Evolutionary conservation across 2,797 vertebrate species (phyloP).

Genomic region (Rhyacichthys aspro): DNA sequence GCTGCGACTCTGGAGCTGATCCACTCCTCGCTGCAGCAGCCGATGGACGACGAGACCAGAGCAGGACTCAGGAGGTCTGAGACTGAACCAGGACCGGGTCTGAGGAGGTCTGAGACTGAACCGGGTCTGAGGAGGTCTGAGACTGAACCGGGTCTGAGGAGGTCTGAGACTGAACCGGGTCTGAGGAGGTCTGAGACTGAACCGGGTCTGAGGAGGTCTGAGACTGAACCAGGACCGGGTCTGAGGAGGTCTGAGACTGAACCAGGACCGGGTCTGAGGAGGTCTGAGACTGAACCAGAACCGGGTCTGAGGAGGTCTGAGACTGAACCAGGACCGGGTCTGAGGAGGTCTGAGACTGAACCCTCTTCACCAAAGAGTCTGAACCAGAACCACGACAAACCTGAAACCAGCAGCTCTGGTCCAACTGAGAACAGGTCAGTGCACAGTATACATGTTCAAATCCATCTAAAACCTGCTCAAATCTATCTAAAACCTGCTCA

Average conservation of each 20-base stretch:
- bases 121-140: too few relatives aligned
- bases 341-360: too few relatives aligned
- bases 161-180: too few relatives aligned
- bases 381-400: neutral
- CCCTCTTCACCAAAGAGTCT: neutral
- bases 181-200: too few relatives aligned
- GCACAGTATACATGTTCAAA: too few relatives aligned
- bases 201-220: too few relatives aligned
- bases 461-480: too few relatives aligned
- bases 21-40: conserved; percentile 31
- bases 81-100: neutral
- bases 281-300: too few relatives aligned
- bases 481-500: too few relatives aligned
- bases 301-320: too few relatives aligned
- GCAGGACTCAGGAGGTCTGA: neutral
- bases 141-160: too few relatives aligned
- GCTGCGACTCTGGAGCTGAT: conserved; percentile 43
- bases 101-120: neutral
- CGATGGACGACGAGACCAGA: neutral
- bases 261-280: neutral
- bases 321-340: too few relatives aligned
- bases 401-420: neutral
- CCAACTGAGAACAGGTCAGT: conserved; percentile 3
- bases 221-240: neutral
- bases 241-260: neutral